These are phyloP conservation scores for Drosophila barbarae DNA, from an alignment of 2,888 invertebrate species.

Conservation along the genomic window DNA sequence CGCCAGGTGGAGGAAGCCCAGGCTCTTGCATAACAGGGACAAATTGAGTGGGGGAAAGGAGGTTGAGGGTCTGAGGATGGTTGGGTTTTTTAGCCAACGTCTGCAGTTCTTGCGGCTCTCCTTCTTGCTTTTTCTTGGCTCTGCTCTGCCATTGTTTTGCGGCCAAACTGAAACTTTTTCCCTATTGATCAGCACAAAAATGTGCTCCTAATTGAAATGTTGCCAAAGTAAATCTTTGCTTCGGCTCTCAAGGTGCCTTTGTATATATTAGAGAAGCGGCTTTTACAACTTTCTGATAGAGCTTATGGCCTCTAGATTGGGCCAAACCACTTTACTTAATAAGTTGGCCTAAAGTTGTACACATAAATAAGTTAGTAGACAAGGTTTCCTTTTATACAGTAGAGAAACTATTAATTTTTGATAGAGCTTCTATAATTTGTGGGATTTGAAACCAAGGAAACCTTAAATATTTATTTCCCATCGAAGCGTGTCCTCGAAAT, in stretches of 20 bases:
- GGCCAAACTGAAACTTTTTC: conserved; percentile 43
- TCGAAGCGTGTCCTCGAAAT: not conserved
- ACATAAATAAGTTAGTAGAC: conserved; percentile 28
- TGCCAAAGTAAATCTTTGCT: conserved; percentile 34
- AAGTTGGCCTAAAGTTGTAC: conserved; percentile 42
- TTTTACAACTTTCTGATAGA: conserved; percentile 63
- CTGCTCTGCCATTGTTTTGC: conserved; percentile 45
- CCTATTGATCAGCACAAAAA: conserved; percentile 60
- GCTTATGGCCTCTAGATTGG: conserved; percentile 42
- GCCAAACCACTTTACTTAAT: conserved; percentile 59
- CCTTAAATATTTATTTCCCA: not conserved
- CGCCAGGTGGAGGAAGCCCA: conserved; percentile 40
- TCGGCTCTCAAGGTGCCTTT: conserved; percentile 23
- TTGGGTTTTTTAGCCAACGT: conserved; percentile 44
- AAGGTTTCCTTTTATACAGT: not conserved
- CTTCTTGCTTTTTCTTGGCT: not conserved
- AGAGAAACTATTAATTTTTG: not conserved
- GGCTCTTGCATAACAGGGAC: conserved; percentile 58
- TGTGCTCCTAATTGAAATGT: conserved; percentile 59
- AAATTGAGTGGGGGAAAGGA: conserved; percentile 48
- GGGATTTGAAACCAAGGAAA: not conserved
- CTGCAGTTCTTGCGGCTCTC: conserved; percentile 37
- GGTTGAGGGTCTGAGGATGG: conserved; percentile 41
- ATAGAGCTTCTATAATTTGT: conserved; percentile 1
- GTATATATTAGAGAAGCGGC: conserved; percentile 19